phyloP scores from a whole-genome alignment of 2,113 vertebrate species.

The Lophius piscatorius region DNA sequence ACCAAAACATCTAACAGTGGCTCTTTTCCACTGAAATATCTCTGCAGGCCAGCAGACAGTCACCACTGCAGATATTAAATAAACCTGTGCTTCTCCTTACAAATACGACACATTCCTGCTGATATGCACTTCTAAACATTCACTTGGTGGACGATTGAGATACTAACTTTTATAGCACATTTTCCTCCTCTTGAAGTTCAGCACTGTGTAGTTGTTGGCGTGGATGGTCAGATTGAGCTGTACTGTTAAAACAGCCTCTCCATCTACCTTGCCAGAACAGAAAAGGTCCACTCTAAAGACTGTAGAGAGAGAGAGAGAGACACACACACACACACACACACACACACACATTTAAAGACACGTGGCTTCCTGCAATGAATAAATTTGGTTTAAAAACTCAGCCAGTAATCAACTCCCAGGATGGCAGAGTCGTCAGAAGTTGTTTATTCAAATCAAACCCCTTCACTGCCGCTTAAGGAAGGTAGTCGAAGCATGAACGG shows the following conservation, averaged over 20 bases:
- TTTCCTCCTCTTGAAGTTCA: constrained; percentile 99
- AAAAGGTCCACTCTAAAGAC: constrained; percentile 94
- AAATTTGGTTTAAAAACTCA: too few species aligned
- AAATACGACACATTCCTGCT: too few species aligned
- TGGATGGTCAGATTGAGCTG: constrained; percentile 94
- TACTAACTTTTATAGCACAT: constrained; percentile 96
- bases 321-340: background rate
- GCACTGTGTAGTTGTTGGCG: constrained; percentile 96
- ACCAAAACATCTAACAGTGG: too few species aligned
- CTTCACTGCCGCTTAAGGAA: too few species aligned
- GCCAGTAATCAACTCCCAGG: too few species aligned
- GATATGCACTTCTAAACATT: background rate
- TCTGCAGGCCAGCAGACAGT: background rate
- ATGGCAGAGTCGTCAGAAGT: too few species aligned
- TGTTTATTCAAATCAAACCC: too few species aligned
- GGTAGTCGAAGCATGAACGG: too few species aligned
- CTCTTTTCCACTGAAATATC: background rate
- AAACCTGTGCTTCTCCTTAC: background rate
- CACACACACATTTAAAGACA: constrained; percentile 4
- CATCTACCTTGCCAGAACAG: constrained; percentile 93
- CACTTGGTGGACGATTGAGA: constrained; percentile 11
- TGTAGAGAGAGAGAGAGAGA: constrained; percentile 53
- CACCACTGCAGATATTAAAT: background rate
- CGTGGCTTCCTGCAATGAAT: too few species aligned
- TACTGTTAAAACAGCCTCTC: constrained; percentile 91